A percentile compares a stretch with the other conserved stretches of the same genome.
Conservation (phyloP, 1,140 invertebrate genomes). For the Drosophila azteca region DNA sequence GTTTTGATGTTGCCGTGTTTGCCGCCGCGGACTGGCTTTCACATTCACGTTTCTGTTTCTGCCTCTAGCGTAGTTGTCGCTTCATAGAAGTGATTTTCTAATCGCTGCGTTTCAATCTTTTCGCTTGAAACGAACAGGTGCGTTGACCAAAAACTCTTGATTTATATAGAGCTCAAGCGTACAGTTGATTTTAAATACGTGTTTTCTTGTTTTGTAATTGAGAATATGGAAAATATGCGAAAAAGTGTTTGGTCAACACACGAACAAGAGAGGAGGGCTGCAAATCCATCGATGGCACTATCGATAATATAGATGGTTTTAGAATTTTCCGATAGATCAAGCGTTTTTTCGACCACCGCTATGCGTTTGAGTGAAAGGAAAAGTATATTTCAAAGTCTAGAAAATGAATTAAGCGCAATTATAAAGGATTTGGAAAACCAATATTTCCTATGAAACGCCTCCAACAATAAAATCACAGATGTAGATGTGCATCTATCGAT, state of each 20-base stretch:
- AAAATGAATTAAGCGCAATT: no score
- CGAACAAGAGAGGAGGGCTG: constrained; percentile 60
- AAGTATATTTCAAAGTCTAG: no score
- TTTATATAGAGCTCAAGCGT: constrained; percentile 30
- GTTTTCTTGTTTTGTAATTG: constrained; percentile 57
- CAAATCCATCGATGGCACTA: constrained; percentile 20
- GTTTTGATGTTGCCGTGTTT: constrained; percentile 31
- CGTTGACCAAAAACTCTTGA: constrained; percentile 22
- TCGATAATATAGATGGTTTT: no score
- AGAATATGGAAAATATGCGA: constrained; percentile 66
- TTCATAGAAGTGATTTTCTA: constrained; percentile 23
- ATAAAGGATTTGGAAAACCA: no score
- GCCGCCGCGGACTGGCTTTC: constrained; percentile 52
- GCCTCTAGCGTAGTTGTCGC: constrained; percentile 35
- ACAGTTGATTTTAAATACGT: constrained; percentile 44
- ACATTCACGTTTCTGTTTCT: constrained; percentile 41
- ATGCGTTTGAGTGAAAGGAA: no score
- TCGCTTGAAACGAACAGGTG: constrained; percentile 23
- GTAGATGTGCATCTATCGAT: no score
- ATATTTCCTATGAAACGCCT: no score
- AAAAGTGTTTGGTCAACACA: constrained; percentile 80
- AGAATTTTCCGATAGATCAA: no score
- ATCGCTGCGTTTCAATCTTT: constrained; percentile 23
- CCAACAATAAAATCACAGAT: no score
- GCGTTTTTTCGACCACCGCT: no score